A percentile compares a stretch with the other conserved stretches of the same genome.
Conservation (phyloP, 2,797 vertebrate genomes). For the Hybognathus amarus region DNA sequence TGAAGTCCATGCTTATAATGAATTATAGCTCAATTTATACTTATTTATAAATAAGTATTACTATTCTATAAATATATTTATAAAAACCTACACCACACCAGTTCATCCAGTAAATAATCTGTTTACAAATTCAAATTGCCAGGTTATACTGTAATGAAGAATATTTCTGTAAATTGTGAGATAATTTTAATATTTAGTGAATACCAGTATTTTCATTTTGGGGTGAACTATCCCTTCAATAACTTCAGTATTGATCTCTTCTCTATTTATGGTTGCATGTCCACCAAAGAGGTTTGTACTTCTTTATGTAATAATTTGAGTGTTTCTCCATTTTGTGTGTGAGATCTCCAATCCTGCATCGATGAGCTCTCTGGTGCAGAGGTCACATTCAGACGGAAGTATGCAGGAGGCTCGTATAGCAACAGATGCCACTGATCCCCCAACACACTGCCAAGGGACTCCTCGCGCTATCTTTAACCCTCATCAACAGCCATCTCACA, state of each 20-base stretch:
- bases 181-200: not conserved
- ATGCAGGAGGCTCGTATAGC: constrained; percentile 8
- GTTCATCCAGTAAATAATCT: not conserved
- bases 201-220: not conserved
- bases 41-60: no score
- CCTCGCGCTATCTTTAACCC: not conserved
- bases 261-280: not conserved
- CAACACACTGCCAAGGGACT: not conserved
- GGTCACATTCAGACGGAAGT: constrained; percentile 9
- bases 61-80: no score
- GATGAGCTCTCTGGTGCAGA: not conserved
- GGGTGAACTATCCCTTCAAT: not conserved
- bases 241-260: not conserved
- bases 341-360: not conserved
- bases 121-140: not conserved
- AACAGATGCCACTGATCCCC: constrained; percentile 4
- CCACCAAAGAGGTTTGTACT: not conserved
- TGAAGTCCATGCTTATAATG: no score
- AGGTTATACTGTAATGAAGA: not conserved
- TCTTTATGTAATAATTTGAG: not conserved
- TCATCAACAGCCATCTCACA: no score
- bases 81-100: no score
- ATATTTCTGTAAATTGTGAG: not conserved
- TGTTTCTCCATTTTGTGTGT: not conserved
- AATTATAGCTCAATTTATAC: no score